Evolutionary conservation across 1,140 invertebrate genomes (phyloP).

Genomic region (Papilio polytes): DNA sequence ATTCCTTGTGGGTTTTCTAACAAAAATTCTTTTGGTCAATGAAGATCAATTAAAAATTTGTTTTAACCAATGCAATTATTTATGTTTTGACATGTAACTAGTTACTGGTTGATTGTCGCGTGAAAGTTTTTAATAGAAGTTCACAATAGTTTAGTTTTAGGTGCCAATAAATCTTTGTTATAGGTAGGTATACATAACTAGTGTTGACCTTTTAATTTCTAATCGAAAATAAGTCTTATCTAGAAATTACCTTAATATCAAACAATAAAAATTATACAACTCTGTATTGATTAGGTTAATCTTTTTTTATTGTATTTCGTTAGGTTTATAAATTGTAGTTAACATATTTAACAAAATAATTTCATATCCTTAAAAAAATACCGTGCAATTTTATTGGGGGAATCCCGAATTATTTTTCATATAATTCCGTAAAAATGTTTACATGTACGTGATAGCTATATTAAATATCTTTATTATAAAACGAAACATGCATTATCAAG

Average conservation of each 20-base stretch:
- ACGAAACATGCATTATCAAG: slow-evolving; percentile 7
- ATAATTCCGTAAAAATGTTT: neutral
- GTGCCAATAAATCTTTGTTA: no score
- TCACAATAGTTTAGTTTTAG: neutral
- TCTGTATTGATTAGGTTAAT: neutral
- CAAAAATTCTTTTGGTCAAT: neutral
- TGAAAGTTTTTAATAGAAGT: no score
- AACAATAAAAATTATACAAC: neutral
- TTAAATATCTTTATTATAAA: slow-evolving; percentile 1
- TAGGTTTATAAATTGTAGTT: no score
- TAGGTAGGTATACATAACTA: no score
- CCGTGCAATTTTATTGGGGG: neutral
- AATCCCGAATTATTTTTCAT: neutral
- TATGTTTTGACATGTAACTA: no score
- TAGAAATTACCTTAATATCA: neutral
- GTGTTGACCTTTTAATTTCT: no score
- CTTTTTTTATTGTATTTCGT: neutral
- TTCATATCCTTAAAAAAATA: no score
- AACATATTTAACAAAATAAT: no score
- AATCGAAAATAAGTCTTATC: neutral
- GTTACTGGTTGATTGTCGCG: no score
- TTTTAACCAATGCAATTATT: no score
- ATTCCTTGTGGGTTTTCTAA: neutral
- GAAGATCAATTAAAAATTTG: no score
- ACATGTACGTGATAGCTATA: neutral